A percentile compares a stretch with the other conserved stretches of the same genome.
phyloP scores from a whole-genome alignment of 2,797 vertebrate species.

The Peromyscus melanophrys region DNA sequence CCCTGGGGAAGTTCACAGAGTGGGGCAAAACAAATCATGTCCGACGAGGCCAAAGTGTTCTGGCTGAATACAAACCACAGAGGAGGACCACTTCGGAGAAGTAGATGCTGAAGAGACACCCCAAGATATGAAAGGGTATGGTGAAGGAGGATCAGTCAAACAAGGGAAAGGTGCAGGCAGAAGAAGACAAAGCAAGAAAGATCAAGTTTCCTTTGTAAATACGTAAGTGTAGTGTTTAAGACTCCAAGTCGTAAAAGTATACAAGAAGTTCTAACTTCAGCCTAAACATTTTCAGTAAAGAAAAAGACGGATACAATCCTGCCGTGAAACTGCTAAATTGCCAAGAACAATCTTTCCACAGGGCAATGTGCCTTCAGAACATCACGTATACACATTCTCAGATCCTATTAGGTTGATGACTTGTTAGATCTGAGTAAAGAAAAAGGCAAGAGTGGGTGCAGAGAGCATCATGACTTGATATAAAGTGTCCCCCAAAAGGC shows the following conservation, averaged over 20 bases:
- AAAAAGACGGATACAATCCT: not conserved
- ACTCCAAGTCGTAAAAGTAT: conserved; percentile 65
- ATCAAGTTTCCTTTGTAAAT: conserved; percentile 56
- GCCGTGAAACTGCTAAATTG: conserved; percentile 39
- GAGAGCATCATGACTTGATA: not conserved
- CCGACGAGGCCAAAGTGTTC: conserved; percentile 62
- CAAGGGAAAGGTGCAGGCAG: conserved; percentile 29
- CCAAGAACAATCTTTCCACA: conserved; percentile 70
- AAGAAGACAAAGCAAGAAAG: conserved; percentile 58
- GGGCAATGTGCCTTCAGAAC: conserved; percentile 46
- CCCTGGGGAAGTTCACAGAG: conserved; percentile 58
- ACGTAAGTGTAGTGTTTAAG: conserved; percentile 31
- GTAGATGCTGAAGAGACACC: conserved; percentile 62
- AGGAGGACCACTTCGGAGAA: conserved; percentile 44
- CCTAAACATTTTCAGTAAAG: conserved; percentile 65
- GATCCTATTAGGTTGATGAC: not conserved
- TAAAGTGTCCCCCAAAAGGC: not conserved
- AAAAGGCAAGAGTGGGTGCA: not conserved
- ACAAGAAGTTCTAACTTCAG: conserved; percentile 57
- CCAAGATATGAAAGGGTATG: conserved; percentile 53
- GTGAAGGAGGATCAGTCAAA: conserved; percentile 31
- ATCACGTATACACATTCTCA: not conserved
- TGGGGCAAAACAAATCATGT: conserved; percentile 50
- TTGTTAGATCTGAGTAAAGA: not conserved
- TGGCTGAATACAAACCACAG: conserved; percentile 69